phyloP scores from a whole-genome alignment of 2,113 vertebrate genomes.

The Albula glossodonta region DNA sequence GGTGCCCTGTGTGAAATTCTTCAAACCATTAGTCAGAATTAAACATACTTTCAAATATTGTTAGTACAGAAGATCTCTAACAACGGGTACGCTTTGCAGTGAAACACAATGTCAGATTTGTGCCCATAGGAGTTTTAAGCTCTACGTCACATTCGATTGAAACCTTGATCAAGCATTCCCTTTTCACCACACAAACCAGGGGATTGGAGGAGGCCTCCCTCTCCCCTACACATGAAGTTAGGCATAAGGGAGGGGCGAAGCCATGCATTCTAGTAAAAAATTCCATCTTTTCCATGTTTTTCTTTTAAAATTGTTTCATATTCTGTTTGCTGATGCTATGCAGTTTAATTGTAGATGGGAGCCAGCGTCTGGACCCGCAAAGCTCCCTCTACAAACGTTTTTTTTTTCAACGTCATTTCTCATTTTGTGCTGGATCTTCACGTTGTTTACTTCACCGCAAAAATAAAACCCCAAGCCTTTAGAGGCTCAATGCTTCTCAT shows the following conservation, averaged over 20 bases:
- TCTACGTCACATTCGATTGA: background rate
- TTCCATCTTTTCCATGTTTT: too few species aligned
- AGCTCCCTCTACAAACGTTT: background rate
- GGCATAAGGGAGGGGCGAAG: background rate
- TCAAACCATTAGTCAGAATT: background rate
- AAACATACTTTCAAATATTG: background rate
- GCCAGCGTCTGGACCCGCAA: background rate
- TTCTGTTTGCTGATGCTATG: background rate
- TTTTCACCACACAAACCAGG: background rate
- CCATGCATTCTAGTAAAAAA: too few species aligned
- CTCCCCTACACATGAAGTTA: constrained; percentile 21
- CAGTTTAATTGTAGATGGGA: background rate
- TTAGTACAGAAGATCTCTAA: background rate
- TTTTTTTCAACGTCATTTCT: background rate
- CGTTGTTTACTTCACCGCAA: constrained; percentile 11
- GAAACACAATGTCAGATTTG: background rate
- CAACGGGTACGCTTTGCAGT: background rate
- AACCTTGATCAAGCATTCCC: background rate
- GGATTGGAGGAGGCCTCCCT: constrained; percentile 19
- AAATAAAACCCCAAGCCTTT: constrained; percentile 30
- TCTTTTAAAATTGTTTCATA: too few species aligned
- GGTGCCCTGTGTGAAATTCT: too few species aligned
- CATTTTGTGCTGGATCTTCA: background rate
- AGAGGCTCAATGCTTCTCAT: constrained; percentile 33
- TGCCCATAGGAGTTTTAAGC: background rate